Base-by-base conservation (phyloP, 2,797 vertebrate species). In the Halcyon badia region DNA sequence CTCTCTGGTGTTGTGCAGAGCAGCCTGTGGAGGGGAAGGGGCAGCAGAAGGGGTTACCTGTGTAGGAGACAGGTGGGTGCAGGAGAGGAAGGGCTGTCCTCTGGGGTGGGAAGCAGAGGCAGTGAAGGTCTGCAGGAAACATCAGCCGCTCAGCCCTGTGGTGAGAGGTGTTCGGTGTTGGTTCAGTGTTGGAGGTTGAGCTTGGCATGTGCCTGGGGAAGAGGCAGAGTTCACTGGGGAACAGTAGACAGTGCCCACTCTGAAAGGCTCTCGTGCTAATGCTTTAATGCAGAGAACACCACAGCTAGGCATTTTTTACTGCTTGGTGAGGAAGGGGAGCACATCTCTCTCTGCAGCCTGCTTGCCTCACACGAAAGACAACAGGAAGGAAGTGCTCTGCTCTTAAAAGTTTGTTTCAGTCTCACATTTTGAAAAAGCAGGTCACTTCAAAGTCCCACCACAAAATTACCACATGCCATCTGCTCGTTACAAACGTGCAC, bases 381-480 rank as follows among this genome's bases (percentile, higher is more conserved):
- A 78, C 57, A 85, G 94, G 92, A 96, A 94, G 91, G 93, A 93
- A 92, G 75, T 17, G 17, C 81, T 97, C 44, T 87, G 75, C 81
- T 95, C 65, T 95, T 83, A 93, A 92, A 96, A 75, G 60, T 95
- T 85, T 87, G 83, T 89, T 95, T 89, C 57, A 89, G 64, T 78
- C 91, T 95, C 86, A 69, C 1, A 2, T 89, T 97, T 94, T 71
- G 75, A 94, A 92, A 94, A 37, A 68, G 37, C 57, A 71, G 88
- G 93, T 95, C 81, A 68, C 91, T 96, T 97, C 95, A 96, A 91
- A 97, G 94, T 83, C 52, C 64, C 18, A 30, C 41, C 52, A 58
- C 72, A 92, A 75, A 92, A 88, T 81, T 88, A 51, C 88, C 83
- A 58, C 37, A 85, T 77, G 30, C 83, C 81, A 87, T 93, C 83